Evolutionary conservation across 2,113 vertebrate genomes (phyloP).

Genomic region (Rhinolophus sinicus): DNA sequence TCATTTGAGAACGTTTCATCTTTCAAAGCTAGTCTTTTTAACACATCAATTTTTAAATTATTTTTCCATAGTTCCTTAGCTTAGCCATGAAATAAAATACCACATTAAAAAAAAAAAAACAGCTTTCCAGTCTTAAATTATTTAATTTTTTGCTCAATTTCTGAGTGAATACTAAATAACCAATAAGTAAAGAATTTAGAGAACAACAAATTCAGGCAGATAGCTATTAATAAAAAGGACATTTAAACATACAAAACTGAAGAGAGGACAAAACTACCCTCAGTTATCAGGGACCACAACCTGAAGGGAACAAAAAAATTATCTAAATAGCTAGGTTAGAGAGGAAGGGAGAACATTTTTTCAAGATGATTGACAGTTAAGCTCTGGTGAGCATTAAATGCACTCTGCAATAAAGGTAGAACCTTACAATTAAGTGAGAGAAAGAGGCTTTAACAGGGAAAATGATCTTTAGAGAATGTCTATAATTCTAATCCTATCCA

Average conservation of each 20-base stretch:
- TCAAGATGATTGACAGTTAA: constrained; percentile 43
- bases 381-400: not conserved
- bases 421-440: not conserved
- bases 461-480: not conserved
- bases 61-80: constrained; percentile 24
- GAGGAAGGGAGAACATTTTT: not conserved
- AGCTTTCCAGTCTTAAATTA: not conserved
- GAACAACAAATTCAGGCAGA: not conserved
- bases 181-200: not conserved
- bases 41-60: not conserved
- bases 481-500: not conserved
- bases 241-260: not conserved
- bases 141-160: constrained; percentile 19
- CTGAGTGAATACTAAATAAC: not conserved
- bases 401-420: not conserved
- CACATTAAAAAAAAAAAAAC: not conserved
- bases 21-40: not conserved
- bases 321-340: not conserved
- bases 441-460: not conserved
- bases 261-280: not conserved
- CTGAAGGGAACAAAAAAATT: not conserved
- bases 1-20: not conserved
- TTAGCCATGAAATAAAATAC: constrained; percentile 39
- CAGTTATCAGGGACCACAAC: not conserved
- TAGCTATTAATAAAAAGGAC: not conserved